Evolutionary conservation across 2,113 vertebrate species (phyloP), one percentile per base, ranked within the genome.

Genomic region (Malurus melanocephalus): DNA sequence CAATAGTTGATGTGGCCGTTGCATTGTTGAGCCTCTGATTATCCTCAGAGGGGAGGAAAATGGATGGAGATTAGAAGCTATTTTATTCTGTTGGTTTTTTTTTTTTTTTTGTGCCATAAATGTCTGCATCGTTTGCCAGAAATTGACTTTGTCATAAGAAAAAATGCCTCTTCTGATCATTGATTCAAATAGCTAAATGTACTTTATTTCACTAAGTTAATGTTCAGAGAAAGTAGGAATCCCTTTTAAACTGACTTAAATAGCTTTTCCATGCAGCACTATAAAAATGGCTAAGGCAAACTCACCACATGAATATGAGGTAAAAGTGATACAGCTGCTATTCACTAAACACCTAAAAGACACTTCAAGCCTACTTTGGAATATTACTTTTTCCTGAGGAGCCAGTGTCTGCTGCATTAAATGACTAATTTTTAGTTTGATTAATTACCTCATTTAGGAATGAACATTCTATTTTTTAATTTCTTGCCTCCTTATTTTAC

Each of bases 61-160:
- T 57, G 28, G 13, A 38, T 76, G 71, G 64, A 72, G 27, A 90
- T 79, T 91, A 86, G 87, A 95, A 92, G 43, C 5, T 73, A 38
- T 74, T 79, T 94, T 76, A 66, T 62, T 77, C 32, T 49, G 13
- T 88, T 85, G 33, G 33, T 33, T 33, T 33, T 33, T 33, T 85
- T n/a, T 1, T n/a, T 94, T 93, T 94, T 93, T 83, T 83, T 74
- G 30, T 93, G 33, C 64, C 85, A 74, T 74, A 94, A 82, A 85
- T 92, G 74, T 89, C 51, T 87, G 72, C 27, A 67, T 68, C 65
- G 56, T 77, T 91, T 95, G 40, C 61, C 74, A 95, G 71, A 72
- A 93, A 89, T 80, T 4, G 20, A 53, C 9, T 93, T 88, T 76
- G 28, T 87, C n/a, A 18, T 82, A 61, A 51, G 88, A 95, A 93